Evolutionary conservation across 2,888 invertebrate genomes (phyloP), one percentile per base, ranked within the genome.

Genomic region (Tricholauxania praeusta): DNA sequence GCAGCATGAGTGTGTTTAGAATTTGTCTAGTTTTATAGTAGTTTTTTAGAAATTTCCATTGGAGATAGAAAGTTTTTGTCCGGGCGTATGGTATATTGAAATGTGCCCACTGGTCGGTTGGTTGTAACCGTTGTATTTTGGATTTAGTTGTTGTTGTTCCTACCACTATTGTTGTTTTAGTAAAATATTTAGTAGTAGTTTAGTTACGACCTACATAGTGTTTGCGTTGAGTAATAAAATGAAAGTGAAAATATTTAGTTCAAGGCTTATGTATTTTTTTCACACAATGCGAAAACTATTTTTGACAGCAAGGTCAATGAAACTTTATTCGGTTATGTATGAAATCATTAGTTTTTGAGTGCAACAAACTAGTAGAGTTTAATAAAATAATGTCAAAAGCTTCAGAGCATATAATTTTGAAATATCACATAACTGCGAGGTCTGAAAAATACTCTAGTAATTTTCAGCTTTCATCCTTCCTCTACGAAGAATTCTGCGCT

Each of bases 211-310:
- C 53, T 17, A 67, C 66, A 67, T 32, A n/a, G 65, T 66, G n/a
- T 66, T 66, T 39, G 10, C 64, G 17, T 17, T 52, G 19, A 39
- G 14, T 15, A 17, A 19, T 19, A 39, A 6, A 74, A 64, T 60
- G 74, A 74, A 74, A 74, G 74, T 74, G 74, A 74, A 69, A 71
- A 53, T 70, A 70, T 70, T 70, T 62, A 70, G 70, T 70, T 70
- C 70, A 63, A 70, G 70, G 70, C 53, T 72, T 71, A 59, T 51
- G 69, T 52, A 28, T 72, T 72, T 72, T 72, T 72, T 65, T 59
- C 53, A 53, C n/a, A 17, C n/a, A 32, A 62, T 62, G 17, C 12
- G n/a, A 17, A 62, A 62, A 32, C 28, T 62, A 47, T 62, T 62
- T 47, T 62, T 6, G 48, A 22, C 17, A 7, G 17, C 6, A 19